Evolutionary conservation across 2,797 vertebrate species (phyloP).

Genomic region (Myiotriccus ornatus): DNA sequence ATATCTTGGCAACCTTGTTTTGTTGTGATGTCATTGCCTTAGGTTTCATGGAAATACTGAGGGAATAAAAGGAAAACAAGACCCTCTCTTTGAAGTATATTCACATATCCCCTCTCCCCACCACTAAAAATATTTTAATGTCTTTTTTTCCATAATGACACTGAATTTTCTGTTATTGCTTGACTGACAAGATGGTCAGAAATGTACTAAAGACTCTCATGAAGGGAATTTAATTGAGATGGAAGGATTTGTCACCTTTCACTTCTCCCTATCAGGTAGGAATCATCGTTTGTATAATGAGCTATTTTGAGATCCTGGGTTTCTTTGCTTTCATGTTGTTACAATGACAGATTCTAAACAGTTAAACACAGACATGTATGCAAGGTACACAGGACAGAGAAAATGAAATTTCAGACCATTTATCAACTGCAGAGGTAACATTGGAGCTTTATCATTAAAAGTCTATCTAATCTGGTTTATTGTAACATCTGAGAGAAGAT

Average conservation of each 20-base stretch:
- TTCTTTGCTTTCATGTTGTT: background rate
- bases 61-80: constrained; percentile 67
- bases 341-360: background rate
- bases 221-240: constrained; percentile 18
- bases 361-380: background rate
- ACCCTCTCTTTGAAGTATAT: constrained; percentile 59
- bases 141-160: constrained; percentile 40
- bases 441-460: constrained; percentile 44
- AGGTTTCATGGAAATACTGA: constrained; percentile 71
- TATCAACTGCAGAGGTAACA: constrained; percentile 50
- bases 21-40: constrained; percentile 80
- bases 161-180: constrained; percentile 33
- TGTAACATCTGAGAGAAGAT: constrained; percentile 66
- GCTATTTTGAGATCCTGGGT: background rate
- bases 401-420: constrained; percentile 59
- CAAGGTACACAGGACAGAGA: background rate
- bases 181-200: background rate
- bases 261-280: background rate
- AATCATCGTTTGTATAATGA: background rate
- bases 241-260: constrained; percentile 2
- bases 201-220: background rate
- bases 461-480: constrained; percentile 62
- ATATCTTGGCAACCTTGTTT: constrained; percentile 79
- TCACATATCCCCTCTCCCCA: constrained; percentile 14
- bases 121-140: constrained; percentile 13